Percentiles rank a stretch among this genome's conserved stretches.
Conservation (phyloP, 2,888 invertebrate species). For the Miltochrista miniata region DNA sequence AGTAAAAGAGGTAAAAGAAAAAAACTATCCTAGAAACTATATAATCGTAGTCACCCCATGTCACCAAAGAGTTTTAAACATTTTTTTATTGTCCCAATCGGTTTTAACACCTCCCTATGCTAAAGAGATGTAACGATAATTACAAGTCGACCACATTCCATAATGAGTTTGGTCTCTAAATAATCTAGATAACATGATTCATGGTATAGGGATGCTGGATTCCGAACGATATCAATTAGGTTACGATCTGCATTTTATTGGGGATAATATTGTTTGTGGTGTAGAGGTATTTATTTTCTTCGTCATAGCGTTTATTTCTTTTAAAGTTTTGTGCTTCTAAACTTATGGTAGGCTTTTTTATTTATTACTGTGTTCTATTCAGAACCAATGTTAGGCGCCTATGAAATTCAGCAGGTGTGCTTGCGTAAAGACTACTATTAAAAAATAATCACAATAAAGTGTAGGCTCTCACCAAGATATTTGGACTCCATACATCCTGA, state of each 20-base stretch:
- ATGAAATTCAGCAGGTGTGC: too few species aligned
- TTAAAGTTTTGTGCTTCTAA: too few species aligned
- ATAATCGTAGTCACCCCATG: conserved; percentile 24
- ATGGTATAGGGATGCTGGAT: conserved; percentile 17
- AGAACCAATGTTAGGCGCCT: too few species aligned
- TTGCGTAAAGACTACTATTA: too few species aligned
- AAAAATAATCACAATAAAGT: too few species aligned
- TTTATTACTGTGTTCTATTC: too few species aligned
- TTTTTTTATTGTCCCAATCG: conserved; percentile 49
- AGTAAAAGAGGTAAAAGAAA: background rate
- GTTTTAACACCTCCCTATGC: conserved; percentile 56
- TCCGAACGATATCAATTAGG: conserved; percentile 5
- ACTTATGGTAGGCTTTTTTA: too few species aligned
- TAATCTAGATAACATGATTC: conserved; percentile 37
- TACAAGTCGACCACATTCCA: conserved; percentile 37
- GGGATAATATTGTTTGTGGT: background rate
- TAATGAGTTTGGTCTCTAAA: conserved; percentile 48
- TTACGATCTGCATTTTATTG: background rate
- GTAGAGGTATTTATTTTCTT: background rate
- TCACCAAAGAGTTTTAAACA: conserved; percentile 34
- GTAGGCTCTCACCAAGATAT: too few species aligned
- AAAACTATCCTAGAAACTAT: background rate
- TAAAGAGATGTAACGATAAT: conserved; percentile 37
- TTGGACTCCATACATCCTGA: too few species aligned
- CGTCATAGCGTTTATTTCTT: too few species aligned